Percentiles rank a stretch among this genome's conserved stretches.
Conservation (phyloP, 2,113 vertebrate species). For the Macaca fascicularis region T2T-MFA8v1.1 NC_088375.1:159873501-159874000, state of each 20-base stretch:
- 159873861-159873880: not conserved
- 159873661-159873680: not conserved
- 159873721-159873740: not conserved
- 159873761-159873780: not conserved
- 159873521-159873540: not conserved
- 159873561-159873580: not conserved
- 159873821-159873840: not conserved
- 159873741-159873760: constrained; percentile 3
- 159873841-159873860: not conserved
- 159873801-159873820: not conserved
- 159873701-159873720: not conserved
- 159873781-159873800: not conserved
- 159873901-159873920: not conserved
- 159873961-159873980: not conserved
- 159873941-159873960: not conserved
- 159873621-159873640: not conserved
- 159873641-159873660: not conserved
- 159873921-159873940: not conserved
- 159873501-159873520: not conserved
- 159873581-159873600: not conserved
- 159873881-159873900: not conserved
- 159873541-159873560: too few species aligned
- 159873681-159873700: not conserved
- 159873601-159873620: not conserved
- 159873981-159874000: constrained; percentile 24